Evolutionary conservation across 2,888 invertebrate genomes (phyloP), one percentile per base, ranked within the genome.

Genomic region (Argyresthia goedartella): DNA sequence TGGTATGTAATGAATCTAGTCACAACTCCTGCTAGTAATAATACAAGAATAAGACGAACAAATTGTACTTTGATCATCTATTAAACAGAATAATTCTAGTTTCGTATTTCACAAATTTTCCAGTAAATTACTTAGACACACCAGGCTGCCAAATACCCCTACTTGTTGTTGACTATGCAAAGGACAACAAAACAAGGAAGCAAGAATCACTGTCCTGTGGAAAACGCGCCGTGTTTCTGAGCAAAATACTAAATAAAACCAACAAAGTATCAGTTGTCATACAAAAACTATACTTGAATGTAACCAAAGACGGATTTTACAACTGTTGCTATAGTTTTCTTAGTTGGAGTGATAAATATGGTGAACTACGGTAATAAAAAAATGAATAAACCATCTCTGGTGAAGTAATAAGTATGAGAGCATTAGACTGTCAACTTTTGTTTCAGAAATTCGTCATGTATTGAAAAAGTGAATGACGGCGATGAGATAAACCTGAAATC

Each of bases 111-210:
- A 25, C 25, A 4, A 6, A 25, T 25, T 25, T 25, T 25, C 25
- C 65, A 80, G 78, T 53, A 11, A 59, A 61, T 48, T 62, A 75
- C 63, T 57, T 84, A 47, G 56, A 73, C 45, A 81, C 77, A 8
- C 61, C 64, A 1, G 81, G 81, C 1, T 82, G 84, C 56, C 65
- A 72, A 65, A 82, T 84, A 54, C 84, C 82, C 1, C 35, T 71
- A 44, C 53, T 59, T 13, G 57, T 68, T 56, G 56, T 78, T 8
- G 53, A 69, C 34, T 81, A 75, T 52, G 56, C 56, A 49, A 70
- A 65, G 52, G 47, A 11, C 16, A 25, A 60, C 44, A 43, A 60
- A 9, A 58, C 53, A 52, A 59, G 57, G 39, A 50, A 43, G 25
- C 63, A 58, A 54, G 64, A 60, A 14, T 48, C 49, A 2, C 49